Evolutionary conservation across 2,888 invertebrate species (phyloP).

Genomic region (Dastarcus helophoroides): DNA sequence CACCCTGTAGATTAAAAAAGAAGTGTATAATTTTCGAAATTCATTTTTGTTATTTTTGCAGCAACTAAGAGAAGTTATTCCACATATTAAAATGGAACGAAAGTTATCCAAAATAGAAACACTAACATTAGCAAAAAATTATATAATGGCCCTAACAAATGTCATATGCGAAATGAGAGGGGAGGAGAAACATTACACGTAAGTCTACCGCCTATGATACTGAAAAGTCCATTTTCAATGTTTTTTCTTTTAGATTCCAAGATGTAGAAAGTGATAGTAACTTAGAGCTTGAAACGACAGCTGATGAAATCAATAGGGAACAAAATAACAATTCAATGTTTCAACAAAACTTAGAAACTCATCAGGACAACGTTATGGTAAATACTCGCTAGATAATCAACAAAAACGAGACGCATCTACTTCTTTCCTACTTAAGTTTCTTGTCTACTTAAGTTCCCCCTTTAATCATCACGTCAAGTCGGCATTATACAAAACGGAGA

Average conservation of each 20-base stretch:
- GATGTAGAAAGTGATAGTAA: slow-evolving; percentile 34
- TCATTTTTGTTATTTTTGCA: slow-evolving; percentile 33
- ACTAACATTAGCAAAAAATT: slow-evolving; percentile 68
- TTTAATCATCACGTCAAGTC: no score
- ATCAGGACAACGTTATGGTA: slow-evolving; percentile 28
- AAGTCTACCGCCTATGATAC: slow-evolving; percentile 25
- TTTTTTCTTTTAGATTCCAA: slow-evolving; percentile 32
- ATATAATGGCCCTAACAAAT: slow-evolving; percentile 71
- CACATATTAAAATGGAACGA: slow-evolving; percentile 66
- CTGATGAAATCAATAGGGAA: slow-evolving; percentile 30
- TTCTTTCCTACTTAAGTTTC: background rate
- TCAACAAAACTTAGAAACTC: slow-evolving; percentile 42
- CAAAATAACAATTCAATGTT: slow-evolving; percentile 45
- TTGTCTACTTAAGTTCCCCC: slow-evolving; percentile 3
- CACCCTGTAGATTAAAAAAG: no score
- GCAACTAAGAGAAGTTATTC: slow-evolving; percentile 66
- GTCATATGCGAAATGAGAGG: slow-evolving; percentile 69
- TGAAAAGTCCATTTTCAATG: background rate
- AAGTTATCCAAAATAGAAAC: slow-evolving; percentile 72
- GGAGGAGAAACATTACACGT: slow-evolving; percentile 56
- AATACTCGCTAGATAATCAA: slow-evolving; percentile 21
- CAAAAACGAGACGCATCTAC: background rate
- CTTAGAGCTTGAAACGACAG: slow-evolving; percentile 28
- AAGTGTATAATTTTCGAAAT: background rate
- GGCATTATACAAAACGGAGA: no score